Base-by-base conservation (phyloP, 2,888 invertebrate genomes). In the Thumatha senex region DNA sequence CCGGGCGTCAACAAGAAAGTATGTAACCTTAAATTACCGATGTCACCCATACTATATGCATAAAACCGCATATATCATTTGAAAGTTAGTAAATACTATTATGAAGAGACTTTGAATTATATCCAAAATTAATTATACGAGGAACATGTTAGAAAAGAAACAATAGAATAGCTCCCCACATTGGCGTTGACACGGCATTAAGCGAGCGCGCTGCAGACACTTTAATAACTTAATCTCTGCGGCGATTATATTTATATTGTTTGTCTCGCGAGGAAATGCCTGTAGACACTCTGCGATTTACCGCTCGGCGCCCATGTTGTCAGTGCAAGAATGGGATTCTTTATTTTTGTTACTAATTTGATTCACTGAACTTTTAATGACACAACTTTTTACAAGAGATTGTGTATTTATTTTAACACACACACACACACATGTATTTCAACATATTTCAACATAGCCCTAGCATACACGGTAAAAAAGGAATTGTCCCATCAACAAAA, bases 151-250 rank as follows among this genome's bases (percentile, higher is more conserved):
- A 24, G 3, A 24, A 24, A 24, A 24, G 18, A 35, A 36, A 43
- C 35, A 47, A 47, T 40, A 51, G 54, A 50, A 54, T 54, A 54
- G 36, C 12, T n/a, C 46, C 47, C 30, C 11, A 34, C 34, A 31
- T 33, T 51, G 49, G 35, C 46, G 52, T 53, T 43, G 55, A 50
- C 53, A 53, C 48, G 46, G 39, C 48, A 43, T 48, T 52, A 51
- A 61, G 55, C 59, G 61, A 52, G 45, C 51, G 51, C 55, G 53
- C 47, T 61, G 57, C 51, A 60, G 69, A 69, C 69, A 63, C 51
- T 58, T 62, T 70, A 68, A 70, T 68, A 61, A 66, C 70, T 70
- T 70, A 64, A 70, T 70, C 64, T 47, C 55, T 52, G 54, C 42
- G 5, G 35, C 31, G 41, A 35, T 56, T 67, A 67, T 64, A 67